A percentile compares a stretch with the other conserved stretches of the same genome.
These are phyloP conservation scores for Anguilla rostrata DNA, from an alignment of 2,113 vertebrate genomes.

Conservation along the genomic window DNA sequence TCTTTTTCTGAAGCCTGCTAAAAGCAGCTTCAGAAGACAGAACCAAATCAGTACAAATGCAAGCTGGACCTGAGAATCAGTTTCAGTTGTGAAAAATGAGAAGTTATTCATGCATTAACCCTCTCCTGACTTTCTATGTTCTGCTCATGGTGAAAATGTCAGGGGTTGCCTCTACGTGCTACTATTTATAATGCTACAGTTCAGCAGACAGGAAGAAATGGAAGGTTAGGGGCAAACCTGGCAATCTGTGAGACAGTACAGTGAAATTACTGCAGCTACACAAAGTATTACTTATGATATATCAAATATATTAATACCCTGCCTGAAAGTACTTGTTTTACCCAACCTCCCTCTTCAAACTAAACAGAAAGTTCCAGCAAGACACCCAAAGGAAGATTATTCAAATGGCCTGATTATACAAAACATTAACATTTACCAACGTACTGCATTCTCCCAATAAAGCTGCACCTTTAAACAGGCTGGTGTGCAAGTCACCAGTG, in stretches of 20 bases:
- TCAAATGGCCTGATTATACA: not conserved
- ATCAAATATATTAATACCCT: no score
- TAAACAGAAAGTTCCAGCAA: not conserved
- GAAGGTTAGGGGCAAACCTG: not conserved
- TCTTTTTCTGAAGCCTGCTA: not conserved
- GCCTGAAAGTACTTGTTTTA: no score
- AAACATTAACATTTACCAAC: not conserved
- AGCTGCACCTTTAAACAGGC: not conserved
- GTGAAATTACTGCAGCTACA: not conserved
- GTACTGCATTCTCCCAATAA: not conserved
- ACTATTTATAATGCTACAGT: no score
- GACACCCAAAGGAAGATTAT: not conserved
- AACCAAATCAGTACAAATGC: not conserved
- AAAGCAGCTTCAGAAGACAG: not conserved
- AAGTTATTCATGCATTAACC: not conserved
- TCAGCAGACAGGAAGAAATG: not conserved
- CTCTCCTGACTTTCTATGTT: not conserved
- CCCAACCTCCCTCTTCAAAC: not conserved
- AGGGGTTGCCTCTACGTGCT: not conserved
- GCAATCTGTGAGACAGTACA: not conserved
- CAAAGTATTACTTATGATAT: not conserved
- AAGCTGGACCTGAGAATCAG: not conserved
- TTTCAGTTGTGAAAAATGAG: not conserved
- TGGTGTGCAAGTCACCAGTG: not conserved
- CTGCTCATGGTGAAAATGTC: not conserved